Conservation (phyloP, 2,888 invertebrate species). For the Formica aserva region DNA sequence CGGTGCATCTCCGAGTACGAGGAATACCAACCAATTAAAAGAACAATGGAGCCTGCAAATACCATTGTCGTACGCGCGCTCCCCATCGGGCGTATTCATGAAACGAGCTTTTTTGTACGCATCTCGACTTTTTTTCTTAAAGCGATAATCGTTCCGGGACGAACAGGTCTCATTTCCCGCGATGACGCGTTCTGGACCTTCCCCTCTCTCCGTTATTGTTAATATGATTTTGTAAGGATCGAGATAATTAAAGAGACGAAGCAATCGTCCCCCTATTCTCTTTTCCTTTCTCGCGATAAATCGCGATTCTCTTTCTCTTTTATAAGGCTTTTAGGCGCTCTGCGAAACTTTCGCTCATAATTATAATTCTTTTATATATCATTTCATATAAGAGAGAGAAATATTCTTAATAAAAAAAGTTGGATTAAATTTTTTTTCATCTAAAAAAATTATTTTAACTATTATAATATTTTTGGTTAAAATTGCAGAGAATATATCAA, state of each 20-base stretch:
- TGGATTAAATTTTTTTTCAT: not conserved
- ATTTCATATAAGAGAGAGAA: not conserved
- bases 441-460: not conserved
- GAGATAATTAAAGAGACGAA: constrained; percentile 34
- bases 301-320: not conserved
- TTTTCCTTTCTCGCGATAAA: not conserved
- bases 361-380: not conserved
- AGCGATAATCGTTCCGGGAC: constrained; percentile 14
- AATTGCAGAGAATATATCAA: not conserved
- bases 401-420: not conserved
- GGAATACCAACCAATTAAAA: constrained; percentile 59
- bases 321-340: not conserved
- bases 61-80: constrained; percentile 52
- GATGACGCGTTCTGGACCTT: not conserved
- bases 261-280: not conserved
- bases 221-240: constrained; percentile 12
- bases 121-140: constrained; percentile 6
- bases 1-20: constrained; percentile 21
- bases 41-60: constrained; percentile 57
- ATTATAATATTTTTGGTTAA: not conserved
- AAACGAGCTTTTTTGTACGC: constrained; percentile 23
- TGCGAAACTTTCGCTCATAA: not conserved
- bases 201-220: not conserved
- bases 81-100: constrained; percentile 6
- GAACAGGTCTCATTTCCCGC: constrained; percentile 16